These are phyloP conservation scores for Nematopogon swammerdamellus DNA, from an alignment of 2,888 invertebrate species.

Conservation along the genomic window DNA sequence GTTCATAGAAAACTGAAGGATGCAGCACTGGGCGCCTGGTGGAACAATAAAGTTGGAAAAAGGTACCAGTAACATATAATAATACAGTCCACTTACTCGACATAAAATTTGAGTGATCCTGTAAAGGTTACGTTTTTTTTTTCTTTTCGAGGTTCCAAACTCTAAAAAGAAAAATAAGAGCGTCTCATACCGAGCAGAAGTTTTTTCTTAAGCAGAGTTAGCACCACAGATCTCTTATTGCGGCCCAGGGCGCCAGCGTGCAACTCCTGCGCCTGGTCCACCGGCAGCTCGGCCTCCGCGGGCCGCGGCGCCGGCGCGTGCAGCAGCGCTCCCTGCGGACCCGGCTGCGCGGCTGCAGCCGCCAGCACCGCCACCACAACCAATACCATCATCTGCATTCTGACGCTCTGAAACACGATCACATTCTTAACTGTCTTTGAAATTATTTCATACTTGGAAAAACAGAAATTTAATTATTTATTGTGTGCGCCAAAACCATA, in stretches of 20 bases:
- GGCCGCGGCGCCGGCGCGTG: conserved; percentile 11
- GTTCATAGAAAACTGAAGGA: no score
- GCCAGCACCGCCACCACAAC: conserved; percentile 34
- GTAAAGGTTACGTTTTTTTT: no score
- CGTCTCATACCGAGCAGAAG: conserved; percentile 32
- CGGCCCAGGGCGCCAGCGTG: conserved; percentile 32
- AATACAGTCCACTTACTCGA: no score
- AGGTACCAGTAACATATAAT: no score
- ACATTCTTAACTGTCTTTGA: no score
- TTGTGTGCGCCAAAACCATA: no score
- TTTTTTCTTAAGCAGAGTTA: conserved; percentile 42
- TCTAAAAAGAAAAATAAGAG: no score
- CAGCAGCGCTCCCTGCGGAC: no score
- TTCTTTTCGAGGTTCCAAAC: no score
- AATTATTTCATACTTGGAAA: conserved; percentile 9
- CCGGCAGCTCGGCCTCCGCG: conserved; percentile 7
- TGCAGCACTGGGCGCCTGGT: no score
- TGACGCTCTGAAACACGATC: conserved; percentile 13
- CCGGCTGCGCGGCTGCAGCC: conserved; percentile 25
- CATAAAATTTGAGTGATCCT: no score
- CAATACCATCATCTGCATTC: conserved; percentile 40
- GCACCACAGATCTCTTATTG: conserved; percentile 38
- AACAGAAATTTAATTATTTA: not conserved
- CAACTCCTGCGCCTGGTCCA: conserved; percentile 22
- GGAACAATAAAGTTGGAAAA: no score